Base-by-base conservation (phyloP, 2,888 invertebrate genomes). In the Cordilura impudica region DNA sequence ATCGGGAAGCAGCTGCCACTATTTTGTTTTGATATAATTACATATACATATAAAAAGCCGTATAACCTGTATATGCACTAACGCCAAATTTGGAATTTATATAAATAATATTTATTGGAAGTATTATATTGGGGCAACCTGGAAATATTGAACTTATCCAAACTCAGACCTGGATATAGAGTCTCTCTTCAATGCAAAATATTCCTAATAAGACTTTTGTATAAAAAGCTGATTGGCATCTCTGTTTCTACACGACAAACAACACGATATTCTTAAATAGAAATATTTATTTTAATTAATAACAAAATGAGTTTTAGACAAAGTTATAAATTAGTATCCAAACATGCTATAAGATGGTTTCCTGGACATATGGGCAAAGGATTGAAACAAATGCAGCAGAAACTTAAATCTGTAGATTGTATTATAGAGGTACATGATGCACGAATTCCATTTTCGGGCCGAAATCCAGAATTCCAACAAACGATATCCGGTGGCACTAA, bases 391-490 rank as follows among this genome's bases (percentile, higher is more conserved):
- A 97, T 98, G 94, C 96, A 97, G 87, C 92, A 94, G 16, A 95
- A 94, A 85, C 89, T 98, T 47, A 94, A 94, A 82, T 91, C 91
- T 14, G 94, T 98, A 0, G 98, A 98, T 88, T 97, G 97, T 86
- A 92, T 98, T 14, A 92, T 98, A 23, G 98, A 98, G 91, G 96
- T 98, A 0, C 98, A 98, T 87, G 98, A 98, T 89, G 95, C 98
- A 0, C 92, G 98, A 83, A 94, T 98, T 83, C 98, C 98, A 0
- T 91, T 98, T 60, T 95, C 97, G 0, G 98, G 98, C 0, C 91
- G 97, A 83, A 97, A 97, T 90, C 92, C 93, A 0, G 93, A 95
- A 79, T 96, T 97, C 85, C 93, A 93, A 43, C 92, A 93, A 21
- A 94, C 94, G 0, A 72, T 82, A 29, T 43, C 49, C 3, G 86